Conservation (phyloP, 2,113 vertebrate species). For the Sisor rabdophorus region DNA sequence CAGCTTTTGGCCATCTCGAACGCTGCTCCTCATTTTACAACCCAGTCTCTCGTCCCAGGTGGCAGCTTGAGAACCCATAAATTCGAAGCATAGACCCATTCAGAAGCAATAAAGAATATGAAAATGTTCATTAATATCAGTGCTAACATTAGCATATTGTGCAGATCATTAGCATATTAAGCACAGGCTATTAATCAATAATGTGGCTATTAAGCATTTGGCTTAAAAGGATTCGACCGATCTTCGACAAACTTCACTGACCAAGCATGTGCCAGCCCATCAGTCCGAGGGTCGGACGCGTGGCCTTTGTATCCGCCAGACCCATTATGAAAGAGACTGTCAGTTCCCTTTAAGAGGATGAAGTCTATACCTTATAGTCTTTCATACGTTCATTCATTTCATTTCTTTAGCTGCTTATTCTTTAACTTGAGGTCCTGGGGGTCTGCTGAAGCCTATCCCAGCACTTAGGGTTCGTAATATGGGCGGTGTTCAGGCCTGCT, state of each 20-base stretch:
- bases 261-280: background rate
- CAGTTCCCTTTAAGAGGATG: background rate
- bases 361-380: background rate
- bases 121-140: conserved; percentile 33
- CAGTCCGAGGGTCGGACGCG: background rate
- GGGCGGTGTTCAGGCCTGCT: background rate
- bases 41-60: conserved; percentile 6
- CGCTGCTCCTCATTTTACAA: conserved; percentile 18
- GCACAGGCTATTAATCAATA: conserved; percentile 39
- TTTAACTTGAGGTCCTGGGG: too few species aligned
- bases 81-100: conserved; percentile 34
- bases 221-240: conserved; percentile 24
- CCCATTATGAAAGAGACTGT: background rate
- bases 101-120: background rate
- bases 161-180: conserved; percentile 15
- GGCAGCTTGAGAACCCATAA: background rate
- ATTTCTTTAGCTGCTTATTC: too few species aligned
- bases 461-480: background rate
- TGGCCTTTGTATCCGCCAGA: background rate
- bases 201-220: conserved; percentile 31
- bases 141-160: conserved; percentile 31
- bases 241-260: conserved; percentile 1
- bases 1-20: background rate
- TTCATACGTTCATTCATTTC: too few species aligned
- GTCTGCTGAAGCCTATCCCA: too few species aligned